Evolutionary conservation across 2,888 invertebrate species (phyloP), one percentile per base, ranked within the genome.

Genomic region (Lepidochrysops patricia): DNA sequence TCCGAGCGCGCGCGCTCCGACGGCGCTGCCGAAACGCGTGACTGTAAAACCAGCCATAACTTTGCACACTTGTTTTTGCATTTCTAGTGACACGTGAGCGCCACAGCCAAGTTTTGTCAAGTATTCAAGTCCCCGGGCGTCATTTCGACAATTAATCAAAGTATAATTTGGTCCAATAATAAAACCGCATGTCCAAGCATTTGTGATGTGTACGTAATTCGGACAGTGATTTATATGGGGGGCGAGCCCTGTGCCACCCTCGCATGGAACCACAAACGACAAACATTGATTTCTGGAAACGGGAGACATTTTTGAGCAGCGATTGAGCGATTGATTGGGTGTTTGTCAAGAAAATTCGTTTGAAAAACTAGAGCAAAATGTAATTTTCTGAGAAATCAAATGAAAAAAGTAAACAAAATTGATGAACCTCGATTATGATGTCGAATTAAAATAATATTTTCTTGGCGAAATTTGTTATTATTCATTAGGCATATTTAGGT

Each of bases 181-280:
- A 68, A 68, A 73, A 76, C 74, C 82, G 79, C 77, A 73, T 79
- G 80, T 75, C 76, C 77, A 67, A 70, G 72, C 63, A 69, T 70
- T 71, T 68, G 68, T 64, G 65, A 68, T 69, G 85, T 75, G 65
- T 63, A 63, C 66, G 84, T 85, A 86, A 87, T 84, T 85, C 79
- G 84, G 87, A 87, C 88, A 87, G 84, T 88, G 88, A 88, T 89
- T 89, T 89, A 89, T 89, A 86, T 77, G 81, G 84, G 86, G 87
- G 88, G 85, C 78, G 82, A 73, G 75, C n/a, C n/a, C n/a, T n/a
- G n/a, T n/a, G n/a, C 84, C 85, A 86, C 87, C 87, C 87, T 82
- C 72, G 64, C 70, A 69, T 76, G 77, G 80, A 81, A 68, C 66
- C 71, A 79, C 76, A 74, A 76, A 74, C 79, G 74, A 76, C 75